Base-by-base conservation (phyloP, 1,140 invertebrate genomes). In the Periplaneta americana region DNA sequence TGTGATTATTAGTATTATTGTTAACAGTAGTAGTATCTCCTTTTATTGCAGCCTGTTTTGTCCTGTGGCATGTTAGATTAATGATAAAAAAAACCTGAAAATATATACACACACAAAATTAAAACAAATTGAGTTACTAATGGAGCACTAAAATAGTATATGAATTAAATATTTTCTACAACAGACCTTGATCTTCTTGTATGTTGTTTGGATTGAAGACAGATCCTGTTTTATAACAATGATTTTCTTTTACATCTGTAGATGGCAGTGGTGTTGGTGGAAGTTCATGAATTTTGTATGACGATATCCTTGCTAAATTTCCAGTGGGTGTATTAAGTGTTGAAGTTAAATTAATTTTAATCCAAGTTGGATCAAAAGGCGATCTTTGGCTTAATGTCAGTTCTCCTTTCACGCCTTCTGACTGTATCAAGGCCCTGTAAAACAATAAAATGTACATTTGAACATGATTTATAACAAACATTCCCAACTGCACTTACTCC, bases 301-400 rank as follows among this genome's bases (percentile, higher is more conserved):
- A 90, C 2, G 92, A 90, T 34, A 93, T 89, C 85, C 91, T 90
- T 83, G 79, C 37, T 89, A 74, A 90, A 90, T n/a, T 90, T 88
- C 32, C 90, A 89, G 93, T 92, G 75, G 93, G 88, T 83, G 93
- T 90, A 81, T 91, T 87, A 85, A 88, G 90, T 0, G 91, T 91
- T 66, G 91, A 91, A 3, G 89, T 90, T 31, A 98, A 86, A 80
- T 94, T 93, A 78, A 98, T 93, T 84, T 93, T 93, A 0, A 96
- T 88, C 88, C 93, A 94, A 0, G 97, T 97, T 0, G 95, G 94
- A 87, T 97, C 93, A 85, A 96, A 97, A 11, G 93, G 93, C 0
- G 95, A 96, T 32, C 93, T 91, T 89, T 99, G 98, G 13, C 90
- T 91, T 35, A 98, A 92, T 3, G 90, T 93, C 2, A 98, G 90